Evolutionary conservation across 2,888 invertebrate genomes (phyloP).

Genomic region (Euplexia lucipara): DNA sequence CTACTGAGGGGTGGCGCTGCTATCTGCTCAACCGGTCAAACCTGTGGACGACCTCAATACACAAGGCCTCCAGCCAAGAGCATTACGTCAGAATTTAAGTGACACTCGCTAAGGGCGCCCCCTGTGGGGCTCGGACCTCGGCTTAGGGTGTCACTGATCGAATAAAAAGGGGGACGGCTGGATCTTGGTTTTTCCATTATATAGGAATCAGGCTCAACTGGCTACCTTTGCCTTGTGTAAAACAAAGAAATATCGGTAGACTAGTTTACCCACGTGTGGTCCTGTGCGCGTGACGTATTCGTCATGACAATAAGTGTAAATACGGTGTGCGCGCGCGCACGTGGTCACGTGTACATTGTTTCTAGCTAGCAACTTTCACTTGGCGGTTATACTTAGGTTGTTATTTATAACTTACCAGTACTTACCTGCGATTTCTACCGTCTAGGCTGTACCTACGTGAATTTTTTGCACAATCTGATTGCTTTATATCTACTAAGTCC

Average conservation of each 20-base stretch:
- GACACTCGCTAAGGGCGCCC: no score
- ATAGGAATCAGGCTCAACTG: no score
- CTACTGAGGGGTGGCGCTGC: no score
- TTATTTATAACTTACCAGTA: neutral
- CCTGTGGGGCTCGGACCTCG: no score
- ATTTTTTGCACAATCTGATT: neutral
- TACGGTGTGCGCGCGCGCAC: conserved; percentile 53
- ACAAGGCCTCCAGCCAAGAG: no score
- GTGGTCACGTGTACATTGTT: conserved; percentile 59
- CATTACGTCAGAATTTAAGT: no score
- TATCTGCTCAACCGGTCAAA: no score
- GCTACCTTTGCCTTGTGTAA: neutral
- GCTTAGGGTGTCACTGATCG: no score
- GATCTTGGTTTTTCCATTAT: no score
- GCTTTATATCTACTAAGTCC: no score
- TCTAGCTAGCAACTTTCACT: conserved; percentile 60
- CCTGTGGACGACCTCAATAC: no score
- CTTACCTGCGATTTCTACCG: conserved; percentile 12
- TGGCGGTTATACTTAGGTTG: conserved; percentile 3
- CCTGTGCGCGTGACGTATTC: conserved; percentile 25
- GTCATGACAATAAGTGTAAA: conserved; percentile 37
- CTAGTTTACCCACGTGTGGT: conserved; percentile 7
- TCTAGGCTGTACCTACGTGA: conserved; percentile 3
- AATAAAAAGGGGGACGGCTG: no score
- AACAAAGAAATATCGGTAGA: neutral